A percentile compares a stretch with the other conserved stretches of the same genome.
phyloP scores from a whole-genome alignment of 2,797 vertebrate species.

The Enteromius paludinosus region DNA sequence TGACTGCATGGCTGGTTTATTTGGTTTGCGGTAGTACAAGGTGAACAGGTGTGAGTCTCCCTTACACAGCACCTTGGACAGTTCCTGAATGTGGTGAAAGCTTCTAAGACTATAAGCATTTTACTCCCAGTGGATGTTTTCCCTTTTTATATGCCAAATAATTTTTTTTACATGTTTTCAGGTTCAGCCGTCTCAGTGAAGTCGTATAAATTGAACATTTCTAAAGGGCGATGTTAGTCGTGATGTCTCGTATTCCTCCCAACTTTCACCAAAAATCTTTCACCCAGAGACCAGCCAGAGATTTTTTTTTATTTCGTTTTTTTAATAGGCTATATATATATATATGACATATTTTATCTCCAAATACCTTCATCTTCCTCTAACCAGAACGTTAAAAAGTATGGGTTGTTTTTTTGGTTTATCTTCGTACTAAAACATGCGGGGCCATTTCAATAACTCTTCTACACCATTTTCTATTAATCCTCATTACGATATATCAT shows the following conservation, averaged over 20 bases:
- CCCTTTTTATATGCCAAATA: neutral
- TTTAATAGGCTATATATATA: neutral
- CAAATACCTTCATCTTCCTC: neutral
- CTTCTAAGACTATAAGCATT: neutral
- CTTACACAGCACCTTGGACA: constrained; percentile 57
- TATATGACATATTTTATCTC: neutral
- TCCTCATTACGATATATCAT: neutral
- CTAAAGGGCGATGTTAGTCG: neutral
- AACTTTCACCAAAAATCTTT: neutral
- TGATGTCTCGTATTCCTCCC: neutral
- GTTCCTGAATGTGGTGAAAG: constrained; percentile 36
- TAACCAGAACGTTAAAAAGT: neutral
- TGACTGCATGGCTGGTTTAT: neutral
- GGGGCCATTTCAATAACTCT: neutral
- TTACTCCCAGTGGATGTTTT: neutral
- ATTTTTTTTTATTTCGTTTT: neutral
- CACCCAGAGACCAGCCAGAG: too few species aligned
- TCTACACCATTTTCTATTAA: neutral
- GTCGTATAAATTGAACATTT: neutral
- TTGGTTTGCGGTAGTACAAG: neutral
- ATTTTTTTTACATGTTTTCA: neutral
- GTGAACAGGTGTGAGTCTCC: neutral
- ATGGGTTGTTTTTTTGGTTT: neutral
- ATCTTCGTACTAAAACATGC: neutral
- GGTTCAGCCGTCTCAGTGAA: neutral